Percentiles rank a stretch among this genome's conserved stretches.
These are phyloP conservation scores for Dermolepida albohirtum DNA, from an alignment of 2,888 invertebrate species.

Conservation along the genomic window DNA sequence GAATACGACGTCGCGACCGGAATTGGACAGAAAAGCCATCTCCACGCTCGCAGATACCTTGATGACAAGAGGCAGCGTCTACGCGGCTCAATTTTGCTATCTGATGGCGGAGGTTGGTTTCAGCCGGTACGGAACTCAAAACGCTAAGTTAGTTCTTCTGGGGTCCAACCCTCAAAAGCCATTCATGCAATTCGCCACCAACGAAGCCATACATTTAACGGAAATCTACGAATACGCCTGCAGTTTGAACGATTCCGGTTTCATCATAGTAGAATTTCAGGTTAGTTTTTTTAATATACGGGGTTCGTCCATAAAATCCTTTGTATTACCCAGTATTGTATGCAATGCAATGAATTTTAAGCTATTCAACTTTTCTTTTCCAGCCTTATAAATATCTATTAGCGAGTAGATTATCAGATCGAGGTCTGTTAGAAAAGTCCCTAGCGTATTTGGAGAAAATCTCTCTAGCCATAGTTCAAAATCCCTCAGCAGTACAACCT, in stretches of 20 bases:
- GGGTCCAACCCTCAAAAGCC: constrained; percentile 77
- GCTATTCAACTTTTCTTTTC: constrained; percentile 50
- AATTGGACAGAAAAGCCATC: constrained; percentile 81
- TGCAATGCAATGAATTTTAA: not conserved
- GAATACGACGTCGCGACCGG: constrained; percentile 81
- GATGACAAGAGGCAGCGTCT: constrained; percentile 80
- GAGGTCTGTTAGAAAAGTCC: constrained; percentile 83
- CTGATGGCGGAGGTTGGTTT: constrained; percentile 82
- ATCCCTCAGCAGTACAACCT: constrained; percentile 68
- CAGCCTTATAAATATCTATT: constrained; percentile 88
- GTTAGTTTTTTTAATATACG: constrained; percentile 61
- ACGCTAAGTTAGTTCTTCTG: constrained; percentile 81
- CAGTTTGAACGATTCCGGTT: constrained; percentile 80
- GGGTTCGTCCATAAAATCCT: too few species aligned
- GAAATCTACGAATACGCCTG: constrained; percentile 96
- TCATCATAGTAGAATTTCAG: constrained; percentile 80
- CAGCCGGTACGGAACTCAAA: constrained; percentile 65
- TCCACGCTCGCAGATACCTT: constrained; percentile 82
- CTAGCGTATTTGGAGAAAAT: constrained; percentile 87
- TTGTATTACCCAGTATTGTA: too few species aligned
- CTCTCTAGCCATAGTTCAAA: constrained; percentile 73
- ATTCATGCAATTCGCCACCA: constrained; percentile 78
- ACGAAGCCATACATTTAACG: constrained; percentile 91
- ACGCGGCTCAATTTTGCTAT: constrained; percentile 97
- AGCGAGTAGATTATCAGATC: constrained; percentile 81